Evolutionary conservation across 2,797 vertebrate species (phyloP), one percentile per base, ranked within the genome.

Genomic region (Rachycentron canadum): DNA sequence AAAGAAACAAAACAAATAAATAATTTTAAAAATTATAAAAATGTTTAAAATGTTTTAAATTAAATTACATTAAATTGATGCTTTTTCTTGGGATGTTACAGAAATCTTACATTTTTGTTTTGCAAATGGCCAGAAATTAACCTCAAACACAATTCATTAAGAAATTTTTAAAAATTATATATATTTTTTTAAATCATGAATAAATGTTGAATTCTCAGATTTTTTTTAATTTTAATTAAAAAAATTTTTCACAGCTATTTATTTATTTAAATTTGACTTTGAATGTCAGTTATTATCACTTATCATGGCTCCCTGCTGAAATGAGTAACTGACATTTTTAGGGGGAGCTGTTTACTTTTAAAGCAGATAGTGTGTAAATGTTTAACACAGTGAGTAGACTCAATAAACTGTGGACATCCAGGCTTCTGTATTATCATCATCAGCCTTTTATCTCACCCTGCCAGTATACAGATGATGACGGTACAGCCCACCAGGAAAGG

Each of bases 401-500:
- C 57, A 56, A 36, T 57, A 28, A 67, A 69, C 10, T 23, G 13
- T 43, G 11, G 16, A 12, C 41, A 50, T 43, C 21, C 16, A 4
- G 17, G 38, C 38, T 43, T 12, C n/a, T 21, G 38, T 36, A 11
- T n/a, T 4, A 7, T 8, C 19, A n/a, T 19, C 53, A 11, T 10
- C 1, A 1, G 1, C 19, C 21, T 28, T 52, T 76, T 55, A 78
- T 95, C 95, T 91, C 91, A 98, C 98, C 97, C 97, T 0, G 95
- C 97, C 79, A 99, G 85, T 77, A 98, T 83, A 67, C 93, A 94
- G 36, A 88, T 88, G 0, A 92, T 90, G 83, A 98, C 94, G 0
- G 95, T 92, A 65, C 95, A 94, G 78, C 97, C 96, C 2, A 96
- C 94, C 83, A 94, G 92, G 76, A 98, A 93, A 0, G 97, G 96